Percentiles rank a stretch among this genome's conserved stretches.
Conservation (phyloP, 2,888 invertebrate species). For the Leucozona laternaria region DNA sequence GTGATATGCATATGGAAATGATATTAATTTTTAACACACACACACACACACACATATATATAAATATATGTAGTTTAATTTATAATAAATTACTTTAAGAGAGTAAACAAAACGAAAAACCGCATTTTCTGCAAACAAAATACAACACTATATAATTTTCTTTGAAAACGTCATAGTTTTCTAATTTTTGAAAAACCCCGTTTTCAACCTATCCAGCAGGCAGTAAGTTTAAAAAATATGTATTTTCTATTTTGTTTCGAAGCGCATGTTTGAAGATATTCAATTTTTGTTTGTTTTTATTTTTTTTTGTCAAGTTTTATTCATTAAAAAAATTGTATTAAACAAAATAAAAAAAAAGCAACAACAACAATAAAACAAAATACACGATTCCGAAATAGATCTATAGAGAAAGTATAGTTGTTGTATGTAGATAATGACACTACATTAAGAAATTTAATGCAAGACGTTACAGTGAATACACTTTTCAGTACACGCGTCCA, state of each 20-base stretch:
- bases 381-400: constrained; percentile 45
- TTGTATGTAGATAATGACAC: constrained; percentile 33
- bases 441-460: constrained; percentile 66
- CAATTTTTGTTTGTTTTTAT: not conserved
- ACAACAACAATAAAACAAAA: constrained; percentile 9
- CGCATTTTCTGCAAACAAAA: constrained; percentile 19
- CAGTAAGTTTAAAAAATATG: not conserved
- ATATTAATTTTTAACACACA: constrained; percentile 49
- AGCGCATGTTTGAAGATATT: constrained; percentile 18
- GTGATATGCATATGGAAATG: constrained; percentile 67
- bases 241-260: not conserved
- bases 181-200: constrained; percentile 29
- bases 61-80: not conserved
- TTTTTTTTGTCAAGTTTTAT: not conserved
- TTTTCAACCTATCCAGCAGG: constrained; percentile 4
- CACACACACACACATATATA: not conserved
- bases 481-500: constrained; percentile 75
- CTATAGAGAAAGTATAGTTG: constrained; percentile 40
- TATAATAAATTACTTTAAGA: constrained; percentile 12
- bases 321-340: not conserved
- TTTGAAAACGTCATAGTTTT: constrained; percentile 51
- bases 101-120: constrained; percentile 15
- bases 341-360: not conserved
- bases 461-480: constrained; percentile 63
- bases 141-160: constrained; percentile 22